These are phyloP conservation scores for Pipistrellus pipistrellus DNA, from an alignment of 2,797 vertebrate genomes.

Conservation along the genomic window DNA sequence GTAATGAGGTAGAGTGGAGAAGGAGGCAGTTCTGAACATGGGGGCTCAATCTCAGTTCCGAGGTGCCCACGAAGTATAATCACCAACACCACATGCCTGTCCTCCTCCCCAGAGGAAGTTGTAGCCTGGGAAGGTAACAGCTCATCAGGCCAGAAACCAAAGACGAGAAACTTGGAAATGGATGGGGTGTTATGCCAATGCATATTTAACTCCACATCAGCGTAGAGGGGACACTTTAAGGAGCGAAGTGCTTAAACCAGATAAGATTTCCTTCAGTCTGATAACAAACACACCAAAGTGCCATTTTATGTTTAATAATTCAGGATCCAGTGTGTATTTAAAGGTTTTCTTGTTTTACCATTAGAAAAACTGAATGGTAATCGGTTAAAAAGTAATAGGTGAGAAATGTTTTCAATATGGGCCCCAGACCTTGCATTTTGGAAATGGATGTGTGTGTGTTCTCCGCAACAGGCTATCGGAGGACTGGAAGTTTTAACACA, in stretches of 20 bases:
- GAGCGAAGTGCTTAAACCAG: slow-evolving; percentile 85
- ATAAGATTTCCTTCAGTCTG: slow-evolving; percentile 82
- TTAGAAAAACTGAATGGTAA: slow-evolving; percentile 84
- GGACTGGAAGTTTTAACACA: slow-evolving; percentile 47
- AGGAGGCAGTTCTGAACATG: not conserved
- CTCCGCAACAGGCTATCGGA: not conserved
- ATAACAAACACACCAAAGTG: slow-evolving; percentile 87
- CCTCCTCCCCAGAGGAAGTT: slow-evolving; percentile 38
- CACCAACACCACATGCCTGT: not conserved
- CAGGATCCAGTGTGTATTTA: slow-evolving; percentile 85
- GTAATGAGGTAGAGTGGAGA: not conserved
- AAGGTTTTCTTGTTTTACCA: slow-evolving; percentile 85
- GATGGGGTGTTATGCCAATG: slow-evolving; percentile 71
- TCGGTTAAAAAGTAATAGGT: slow-evolving; percentile 83
- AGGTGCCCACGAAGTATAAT: not conserved
- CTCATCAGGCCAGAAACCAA: slow-evolving; percentile 61
- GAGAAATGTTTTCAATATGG: slow-evolving; percentile 55
- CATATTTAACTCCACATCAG: slow-evolving; percentile 80
- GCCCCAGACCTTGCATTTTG: not conserved
- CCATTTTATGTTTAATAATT: slow-evolving; percentile 89
- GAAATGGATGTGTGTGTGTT: not conserved
- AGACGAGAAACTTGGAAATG: slow-evolving; percentile 63
- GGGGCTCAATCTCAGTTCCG: not conserved
- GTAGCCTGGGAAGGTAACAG: slow-evolving; percentile 47
- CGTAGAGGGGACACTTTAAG: slow-evolving; percentile 80